Evolutionary conservation across 2,113 vertebrate species (phyloP).

Genomic region (Erythrolamprus reginae): DNA sequence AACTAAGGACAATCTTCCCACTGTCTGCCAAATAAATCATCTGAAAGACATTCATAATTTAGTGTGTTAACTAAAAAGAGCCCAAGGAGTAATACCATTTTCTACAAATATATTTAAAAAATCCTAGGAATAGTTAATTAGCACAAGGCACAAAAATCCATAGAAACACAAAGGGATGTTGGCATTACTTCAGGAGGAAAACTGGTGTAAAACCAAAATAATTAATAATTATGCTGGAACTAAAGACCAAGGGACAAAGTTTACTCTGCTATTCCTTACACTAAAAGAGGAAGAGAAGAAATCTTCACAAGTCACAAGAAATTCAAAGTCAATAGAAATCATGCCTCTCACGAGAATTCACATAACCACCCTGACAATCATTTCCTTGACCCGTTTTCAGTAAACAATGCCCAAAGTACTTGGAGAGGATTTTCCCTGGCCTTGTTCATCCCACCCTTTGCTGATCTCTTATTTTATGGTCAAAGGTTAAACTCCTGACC

Average conservation of each 20-base stretch:
- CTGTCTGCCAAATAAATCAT: fast-evolving
- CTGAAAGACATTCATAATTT: not conserved
- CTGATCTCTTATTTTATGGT: slow-evolving; percentile 74
- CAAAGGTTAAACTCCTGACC: slow-evolving; percentile 97
- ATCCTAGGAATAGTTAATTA: not conserved
- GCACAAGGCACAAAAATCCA: not conserved
- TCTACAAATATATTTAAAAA: not conserved
- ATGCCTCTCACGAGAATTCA: slow-evolving; percentile 41
- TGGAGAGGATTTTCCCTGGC: slow-evolving; percentile 34
- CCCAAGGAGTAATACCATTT: not conserved
- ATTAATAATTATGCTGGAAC: not conserved
- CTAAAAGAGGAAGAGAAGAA: not conserved
- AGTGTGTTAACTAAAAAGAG: not conserved
- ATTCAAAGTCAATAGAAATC: slow-evolving; percentile 15
- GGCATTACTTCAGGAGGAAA: not conserved
- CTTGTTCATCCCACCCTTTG: slow-evolving; percentile 57
- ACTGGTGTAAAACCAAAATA: not conserved
- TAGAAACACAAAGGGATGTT: not conserved
- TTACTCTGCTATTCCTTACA: not conserved
- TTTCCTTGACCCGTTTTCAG: slow-evolving; percentile 62
- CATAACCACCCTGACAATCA: slow-evolving; percentile 62
- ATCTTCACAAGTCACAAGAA: not conserved
- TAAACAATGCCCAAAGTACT: slow-evolving; percentile 67
- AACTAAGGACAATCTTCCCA: slow-evolving; percentile 25
- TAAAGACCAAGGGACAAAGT: not conserved